Base-by-base conservation (phyloP, 1,140 invertebrate species). In the Drosophila varians region DNA sequence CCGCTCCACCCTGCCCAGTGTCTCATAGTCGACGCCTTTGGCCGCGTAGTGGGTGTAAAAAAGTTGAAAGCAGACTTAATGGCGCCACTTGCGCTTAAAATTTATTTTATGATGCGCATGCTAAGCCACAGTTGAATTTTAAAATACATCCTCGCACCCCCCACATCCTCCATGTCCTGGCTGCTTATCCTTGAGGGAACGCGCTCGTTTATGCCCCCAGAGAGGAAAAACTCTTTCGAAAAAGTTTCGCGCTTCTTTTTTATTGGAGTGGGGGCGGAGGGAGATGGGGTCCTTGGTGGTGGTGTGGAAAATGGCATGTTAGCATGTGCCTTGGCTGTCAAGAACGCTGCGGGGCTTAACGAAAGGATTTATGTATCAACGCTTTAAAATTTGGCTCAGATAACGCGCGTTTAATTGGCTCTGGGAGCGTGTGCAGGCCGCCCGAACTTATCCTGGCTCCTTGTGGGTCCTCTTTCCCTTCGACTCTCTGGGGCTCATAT, bases 331-430 rank as follows among this genome's bases (percentile, higher is more conserved):
- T 88, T 87, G 83, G 83, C 83, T 87, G 82, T 88, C 82, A 87
- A 87, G 77, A 87, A 87, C 82, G 83, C 82, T 88, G 83, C 82
- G 82, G 83, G 83, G 82, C 82, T 87, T 87, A 87, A 82, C 82
- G 74, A 82, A 86, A 89, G 89, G 89, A 90, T 90, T 90, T 90
- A 90, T 90, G 89, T 89, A 90, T 90, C 89, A 90, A 90, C 89
- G 89, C 89, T 90, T 90, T 90, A 90, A 90, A 90, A 84, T 88
- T 90, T 90, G 75, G 73, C 62, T 57, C 79, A 90, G 89, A 90
- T 90, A 90, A 90, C 88, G 89, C 70, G 74, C 79, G 68, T 90
- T 90, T 90, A 90, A 90, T 90, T 90, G 88, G 88, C 77, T 66
- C 57, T 31, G 72, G 56, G 80, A 78, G 61, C 72, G 82, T 73